phyloP scores from a whole-genome alignment of 2,113 vertebrate species.

The Sclerurus mexicanus region DNA sequence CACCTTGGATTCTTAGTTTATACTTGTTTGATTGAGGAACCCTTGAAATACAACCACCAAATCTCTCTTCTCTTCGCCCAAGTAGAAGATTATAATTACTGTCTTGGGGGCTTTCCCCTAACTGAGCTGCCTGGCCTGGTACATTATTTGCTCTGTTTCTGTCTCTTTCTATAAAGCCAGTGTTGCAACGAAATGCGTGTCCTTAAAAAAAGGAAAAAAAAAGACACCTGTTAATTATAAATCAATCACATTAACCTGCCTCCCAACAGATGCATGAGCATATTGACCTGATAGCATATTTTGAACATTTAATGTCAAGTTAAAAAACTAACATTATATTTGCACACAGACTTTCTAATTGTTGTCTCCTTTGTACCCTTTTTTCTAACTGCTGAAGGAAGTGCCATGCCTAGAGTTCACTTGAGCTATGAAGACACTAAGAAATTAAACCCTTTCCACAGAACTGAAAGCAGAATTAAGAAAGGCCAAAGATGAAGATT shows the following conservation, averaged over 20 bases:
- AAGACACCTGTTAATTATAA: neutral
- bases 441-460: neutral
- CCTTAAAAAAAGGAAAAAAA: neutral
- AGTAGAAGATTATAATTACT: neutral
- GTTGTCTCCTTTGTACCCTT: neutral
- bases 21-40: constrained; percentile 38
- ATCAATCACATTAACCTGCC: neutral
- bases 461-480: neutral
- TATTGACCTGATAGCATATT: neutral
- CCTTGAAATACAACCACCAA: neutral
- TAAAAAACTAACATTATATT: neutral
- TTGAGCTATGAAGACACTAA: neutral
- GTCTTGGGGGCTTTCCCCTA: neutral
- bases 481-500: neutral
- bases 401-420: neutral
- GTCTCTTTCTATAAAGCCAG: constrained; percentile 1
- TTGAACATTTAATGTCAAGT: neutral
- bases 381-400: neutral
- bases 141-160: constrained; percentile 36
- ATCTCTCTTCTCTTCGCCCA: constrained; percentile 43
- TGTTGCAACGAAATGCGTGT: neutral
- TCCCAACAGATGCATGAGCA: neutral
- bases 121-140: neutral
- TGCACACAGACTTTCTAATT: neutral
- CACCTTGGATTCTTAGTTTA: constrained; percentile 40